These are phyloP conservation scores for Drosophila punjabiensis DNA, from an alignment of 1,140 invertebrate genomes.

Conservation along the genomic window DNA sequence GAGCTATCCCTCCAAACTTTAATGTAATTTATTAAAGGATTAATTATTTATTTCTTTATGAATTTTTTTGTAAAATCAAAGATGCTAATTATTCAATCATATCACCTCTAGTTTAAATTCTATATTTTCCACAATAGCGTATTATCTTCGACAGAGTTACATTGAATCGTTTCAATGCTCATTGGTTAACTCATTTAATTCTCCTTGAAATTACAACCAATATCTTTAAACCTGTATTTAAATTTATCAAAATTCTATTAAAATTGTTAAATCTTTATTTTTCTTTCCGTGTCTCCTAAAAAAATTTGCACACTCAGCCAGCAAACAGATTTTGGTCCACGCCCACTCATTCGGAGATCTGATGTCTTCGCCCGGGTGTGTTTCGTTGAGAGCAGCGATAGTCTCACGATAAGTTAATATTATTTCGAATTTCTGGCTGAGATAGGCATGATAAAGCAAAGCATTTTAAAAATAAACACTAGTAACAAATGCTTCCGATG, in stretches of 20 bases:
- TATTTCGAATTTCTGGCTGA: slow-evolving; percentile 39
- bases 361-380: slow-evolving; percentile 17
- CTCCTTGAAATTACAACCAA: too few relatives aligned
- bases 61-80: too few relatives aligned
- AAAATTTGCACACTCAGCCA: slow-evolving; percentile 2
- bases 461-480: slow-evolving; percentile 50
- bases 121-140: not conserved
- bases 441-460: slow-evolving; percentile 62
- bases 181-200: not conserved
- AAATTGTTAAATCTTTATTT: not conserved
- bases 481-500: slow-evolving; percentile 48
- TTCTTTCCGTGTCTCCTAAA: slow-evolving; percentile 4
- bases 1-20: too few relatives aligned
- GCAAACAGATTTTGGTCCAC: slow-evolving; percentile 14
- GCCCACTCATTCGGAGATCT: slow-evolving; percentile 17
- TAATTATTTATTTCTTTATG: too few relatives aligned
- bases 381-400: slow-evolving; percentile 21
- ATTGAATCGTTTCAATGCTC: not conserved
- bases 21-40: too few relatives aligned
- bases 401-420: slow-evolving; percentile 57
- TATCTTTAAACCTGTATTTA: not conserved
- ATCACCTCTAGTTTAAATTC: not conserved
- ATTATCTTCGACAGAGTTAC: not conserved
- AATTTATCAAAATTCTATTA: not conserved
- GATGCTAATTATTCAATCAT: not conserved